Evolutionary conservation across 2,888 invertebrate genomes (phyloP).

Genomic region (Crocallis elinguaria): DNA sequence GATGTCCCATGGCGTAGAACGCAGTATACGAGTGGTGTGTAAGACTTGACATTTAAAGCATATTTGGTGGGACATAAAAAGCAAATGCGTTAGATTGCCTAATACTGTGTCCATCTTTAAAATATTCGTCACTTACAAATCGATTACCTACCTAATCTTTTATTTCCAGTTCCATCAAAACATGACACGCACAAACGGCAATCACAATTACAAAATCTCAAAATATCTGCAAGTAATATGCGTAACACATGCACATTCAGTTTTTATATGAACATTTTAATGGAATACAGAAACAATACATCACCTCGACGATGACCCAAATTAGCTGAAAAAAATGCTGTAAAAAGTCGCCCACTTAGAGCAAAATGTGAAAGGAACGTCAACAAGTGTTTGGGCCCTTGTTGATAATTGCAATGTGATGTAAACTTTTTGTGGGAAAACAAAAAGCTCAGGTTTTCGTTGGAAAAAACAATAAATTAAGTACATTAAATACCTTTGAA

Average conservation of each 20-base stretch:
- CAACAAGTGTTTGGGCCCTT: slow-evolving; percentile 20
- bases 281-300: slow-evolving; percentile 39
- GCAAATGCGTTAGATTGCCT: neutral
- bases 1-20: no score
- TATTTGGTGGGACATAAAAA: no score
- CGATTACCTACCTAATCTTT: slow-evolving; percentile 11
- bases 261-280: slow-evolving; percentile 44
- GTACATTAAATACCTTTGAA: slow-evolving; percentile 3
- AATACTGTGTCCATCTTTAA: neutral
- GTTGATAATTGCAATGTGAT: slow-evolving; percentile 6
- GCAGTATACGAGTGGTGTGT: no score
- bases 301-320: slow-evolving; percentile 31
- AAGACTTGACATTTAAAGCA: no score
- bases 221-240: slow-evolving; percentile 27
- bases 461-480: no score
- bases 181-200: slow-evolving; percentile 16
- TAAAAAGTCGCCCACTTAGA: slow-evolving; percentile 28
- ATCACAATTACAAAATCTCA: slow-evolving; percentile 27
- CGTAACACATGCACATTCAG: slow-evolving; percentile 39
- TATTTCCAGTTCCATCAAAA: slow-evolving; percentile 18
- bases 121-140: slow-evolving; percentile 6
- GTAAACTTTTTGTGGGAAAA: slow-evolving; percentile 23
- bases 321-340: slow-evolving; percentile 26
- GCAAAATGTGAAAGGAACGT: slow-evolving; percentile 22
- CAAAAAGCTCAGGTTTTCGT: no score